These are phyloP conservation scores for Theodoxus fluviatilis DNA, from an alignment of 2,888 invertebrate species.

Conservation along the genomic window DNA sequence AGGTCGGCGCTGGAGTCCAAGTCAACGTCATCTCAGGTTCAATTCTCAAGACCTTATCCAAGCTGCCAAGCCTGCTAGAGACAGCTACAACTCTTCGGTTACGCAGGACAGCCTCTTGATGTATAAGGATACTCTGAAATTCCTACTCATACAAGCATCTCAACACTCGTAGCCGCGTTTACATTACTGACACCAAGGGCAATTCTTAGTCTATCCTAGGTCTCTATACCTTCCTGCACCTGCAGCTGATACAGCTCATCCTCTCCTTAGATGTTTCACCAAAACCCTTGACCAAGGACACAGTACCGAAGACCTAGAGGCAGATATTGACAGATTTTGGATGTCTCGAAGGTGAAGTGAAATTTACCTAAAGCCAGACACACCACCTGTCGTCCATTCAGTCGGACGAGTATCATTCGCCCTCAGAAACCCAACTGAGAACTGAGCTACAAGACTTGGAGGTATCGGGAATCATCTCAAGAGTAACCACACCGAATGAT, in stretches of 20 bases:
- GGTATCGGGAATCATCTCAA: not conserved
- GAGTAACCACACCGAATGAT: slow-evolving; percentile 3
- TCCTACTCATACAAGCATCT: too few relatives aligned
- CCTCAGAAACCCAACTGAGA: not conserved
- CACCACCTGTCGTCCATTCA: not conserved
- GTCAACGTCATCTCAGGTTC: not conserved
- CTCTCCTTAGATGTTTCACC: too few relatives aligned
- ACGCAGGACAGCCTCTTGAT: not conserved
- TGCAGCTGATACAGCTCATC: not conserved
- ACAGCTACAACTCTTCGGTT: not conserved
- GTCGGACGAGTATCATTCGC: not conserved
- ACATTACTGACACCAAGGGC: not conserved
- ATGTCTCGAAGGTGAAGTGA: not conserved
- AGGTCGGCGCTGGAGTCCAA: not conserved
- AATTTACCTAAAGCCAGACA: not conserved
- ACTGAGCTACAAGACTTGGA: not conserved
- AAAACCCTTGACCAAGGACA: not conserved
- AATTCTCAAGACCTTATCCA: not conserved
- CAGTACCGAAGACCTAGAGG: not conserved
- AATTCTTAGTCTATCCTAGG: not conserved
- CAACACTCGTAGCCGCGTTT: too few relatives aligned
- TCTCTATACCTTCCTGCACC: not conserved
- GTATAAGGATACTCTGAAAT: not conserved
- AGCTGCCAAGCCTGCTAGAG: not conserved
- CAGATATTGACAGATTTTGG: not conserved